Evolutionary conservation across 2,888 invertebrate species (phyloP), one percentile per base, ranked within the genome.

Genomic region (Eilema sororculum): DNA sequence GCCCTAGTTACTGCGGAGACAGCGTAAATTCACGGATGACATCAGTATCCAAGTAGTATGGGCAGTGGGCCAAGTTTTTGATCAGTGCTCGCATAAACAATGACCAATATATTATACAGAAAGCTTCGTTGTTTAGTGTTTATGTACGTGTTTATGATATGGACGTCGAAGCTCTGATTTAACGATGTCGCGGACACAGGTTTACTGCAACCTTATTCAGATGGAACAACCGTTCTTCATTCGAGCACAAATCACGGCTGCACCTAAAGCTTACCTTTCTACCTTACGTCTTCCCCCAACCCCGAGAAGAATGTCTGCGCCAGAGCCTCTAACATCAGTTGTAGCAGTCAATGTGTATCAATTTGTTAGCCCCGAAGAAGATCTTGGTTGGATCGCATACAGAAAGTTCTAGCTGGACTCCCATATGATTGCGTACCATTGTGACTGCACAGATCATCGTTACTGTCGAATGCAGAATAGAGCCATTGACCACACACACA

Each of bases 41-140:
- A 85, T 86, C 87, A 86, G 82, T 72, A 70, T 75, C n/a, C n/a
- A 78, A 76, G 73, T 66, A 57, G 64, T 75, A 68, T 74, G 83
- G 88, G 88, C 87, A 84, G 62, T n/a, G 74, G 30, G 88, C 88
- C 88, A 89, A 84, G 76, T 71, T 70, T 61, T 73, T 66, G 68
- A 77, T 77, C 70, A 74, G 65, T 69, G 62, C 74, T 67, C 78
- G 74, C 79, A 84, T 88, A 88, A 87, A 87, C 87, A 86, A 85
- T 80, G 78, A 78, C 70, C 37, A 57, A 61, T 68, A 69, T 74
- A n/a, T n/a, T n/a, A 72, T 78, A 61, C 61, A 57, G 9, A 52
- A 52, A n/a, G 58, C 56, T 71, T 64, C 69, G 68, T 59, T 80
- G 73, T 77, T 78, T 78, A 76, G 52, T 52, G 20, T 70, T 52